These are phyloP conservation scores for Chymomyza procnemis DNA, from an alignment of 2,888 invertebrate species.

Conservation along the genomic window DNA sequence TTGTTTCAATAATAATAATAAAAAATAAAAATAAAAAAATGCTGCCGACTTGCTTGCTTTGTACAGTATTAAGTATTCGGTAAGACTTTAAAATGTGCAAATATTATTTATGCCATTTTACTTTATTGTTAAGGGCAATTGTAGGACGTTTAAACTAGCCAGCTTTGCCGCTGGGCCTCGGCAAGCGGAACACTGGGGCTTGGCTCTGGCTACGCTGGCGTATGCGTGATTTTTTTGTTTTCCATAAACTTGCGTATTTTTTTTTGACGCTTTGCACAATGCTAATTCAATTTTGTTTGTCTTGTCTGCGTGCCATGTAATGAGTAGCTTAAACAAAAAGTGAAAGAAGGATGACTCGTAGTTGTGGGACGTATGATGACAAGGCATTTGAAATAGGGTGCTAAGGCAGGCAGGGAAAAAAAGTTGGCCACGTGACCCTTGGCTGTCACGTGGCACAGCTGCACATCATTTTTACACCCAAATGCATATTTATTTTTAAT, in stretches of 20 bases:
- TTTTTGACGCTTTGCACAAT: conserved; percentile 52
- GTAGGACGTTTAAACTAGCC: conserved; percentile 45
- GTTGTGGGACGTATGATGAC: conserved; percentile 27
- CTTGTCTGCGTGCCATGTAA: conserved; percentile 69
- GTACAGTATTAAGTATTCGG: neutral
- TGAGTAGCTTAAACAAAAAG: conserved; percentile 64
- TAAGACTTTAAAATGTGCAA: neutral
- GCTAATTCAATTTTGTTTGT: conserved; percentile 72
- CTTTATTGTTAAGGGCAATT: conserved; percentile 62
- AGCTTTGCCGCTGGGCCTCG: conserved; percentile 17
- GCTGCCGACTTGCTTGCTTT: no score
- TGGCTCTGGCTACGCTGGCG: conserved; percentile 44
- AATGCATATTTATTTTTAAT: conserved; percentile 73
- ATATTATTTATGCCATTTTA: neutral
- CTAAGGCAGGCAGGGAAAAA: neutral
- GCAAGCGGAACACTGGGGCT: conserved; percentile 33
- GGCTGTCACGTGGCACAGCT: conserved; percentile 46
- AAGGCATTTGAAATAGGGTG: conserved; percentile 18
- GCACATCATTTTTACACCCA: conserved; percentile 67
- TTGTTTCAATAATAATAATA: no score
- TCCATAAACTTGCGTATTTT: neutral
- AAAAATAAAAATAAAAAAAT: no score
- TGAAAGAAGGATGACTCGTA: conserved; percentile 23
- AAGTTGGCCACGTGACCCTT: conserved; percentile 39
- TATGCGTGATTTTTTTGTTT: conserved; percentile 60